Evolutionary conservation across 2,888 invertebrate genomes (phyloP), one percentile per base, ranked within the genome.

Genomic region (Patella depressa): DNA sequence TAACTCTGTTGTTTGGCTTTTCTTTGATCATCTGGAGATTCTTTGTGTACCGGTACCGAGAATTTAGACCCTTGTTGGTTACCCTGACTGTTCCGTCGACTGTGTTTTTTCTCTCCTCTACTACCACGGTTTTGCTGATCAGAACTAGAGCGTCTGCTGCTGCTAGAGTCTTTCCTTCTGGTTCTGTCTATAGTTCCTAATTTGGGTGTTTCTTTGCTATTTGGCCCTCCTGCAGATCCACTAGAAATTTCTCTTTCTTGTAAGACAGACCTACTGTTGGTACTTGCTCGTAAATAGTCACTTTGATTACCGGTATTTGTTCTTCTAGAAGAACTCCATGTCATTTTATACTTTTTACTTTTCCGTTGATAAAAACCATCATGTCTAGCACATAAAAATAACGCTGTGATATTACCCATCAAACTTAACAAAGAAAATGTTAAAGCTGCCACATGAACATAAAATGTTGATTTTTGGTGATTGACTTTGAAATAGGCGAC

Each of bases 381-480:
- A 76, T 87, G 85, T 80, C 85, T 86, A 24, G 83, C 80, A 79
- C 87, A 86, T 17, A 88, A 82, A 24, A 84, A 81, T 17, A 86
- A 83, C 45, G 85, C 84, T 69, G 85, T 77, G 45, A 88, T 79
- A 70, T 85, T 86, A 19, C 85, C 78, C 1, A 83, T 76, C 57
- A 86, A 81, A 79, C 86, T 85, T 45, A 88, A 76, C 17, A 86
- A 79, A 19, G 84, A 84, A 3, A 87, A 79, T 69, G 84, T 85
- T 7, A 88, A 81, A 17, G 84, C 81, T 24, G 84, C 82, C 3
- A 84, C 85, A 82, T 89, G 87, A 24, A 87, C 81, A 24, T 86
- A 80, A 15, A 84, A 78, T 11, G 87, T 87, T 71, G 85, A 80
- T 17, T 83, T 78, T 55, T 83, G 80, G 65, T 72, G 80, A 59